These are phyloP conservation scores for Acromyrmex echinatior DNA, from an alignment of 1,140 invertebrate species.

Conservation along the genomic window DNA sequence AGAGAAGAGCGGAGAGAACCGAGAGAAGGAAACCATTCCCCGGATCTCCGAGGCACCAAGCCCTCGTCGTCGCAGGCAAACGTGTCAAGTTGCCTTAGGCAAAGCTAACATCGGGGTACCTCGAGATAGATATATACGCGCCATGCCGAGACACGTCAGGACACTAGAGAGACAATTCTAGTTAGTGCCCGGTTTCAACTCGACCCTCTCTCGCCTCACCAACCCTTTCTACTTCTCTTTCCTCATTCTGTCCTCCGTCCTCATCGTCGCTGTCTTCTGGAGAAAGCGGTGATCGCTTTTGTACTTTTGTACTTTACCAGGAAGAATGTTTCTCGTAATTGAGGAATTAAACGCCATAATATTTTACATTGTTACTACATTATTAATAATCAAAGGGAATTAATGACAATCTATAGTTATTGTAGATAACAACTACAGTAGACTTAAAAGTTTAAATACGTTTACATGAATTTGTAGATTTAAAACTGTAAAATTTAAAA, in stretches of 20 bases:
- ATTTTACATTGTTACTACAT: not conserved
- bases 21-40: conserved; percentile 60
- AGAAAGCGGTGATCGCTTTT: conserved; percentile 8
- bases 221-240: conserved; percentile 47
- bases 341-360: not conserved
- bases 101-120: conserved; percentile 75
- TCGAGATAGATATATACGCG: conserved; percentile 45
- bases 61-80: conserved; percentile 67
- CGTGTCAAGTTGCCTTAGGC: conserved; percentile 81
- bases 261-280: conserved; percentile 6
- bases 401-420: too few species aligned
- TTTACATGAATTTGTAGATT: not conserved
- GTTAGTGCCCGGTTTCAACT: conserved; percentile 73
- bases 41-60: conserved; percentile 54
- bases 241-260: not conserved
- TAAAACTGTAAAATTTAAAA: not conserved
- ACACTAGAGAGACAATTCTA: conserved; percentile 76
- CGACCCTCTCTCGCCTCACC: conserved; percentile 22
- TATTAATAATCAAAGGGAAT: not conserved
- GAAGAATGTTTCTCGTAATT: conserved; percentile 5
- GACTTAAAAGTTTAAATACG: not conserved
- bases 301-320: not conserved
- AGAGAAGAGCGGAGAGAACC: conserved; percentile 20
- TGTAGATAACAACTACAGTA: not conserved
- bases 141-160: conserved; percentile 63